Evolutionary conservation across 92 coral and sea anemone species (phyloP).

Genomic region (Phenganax stokvisi): DNA sequence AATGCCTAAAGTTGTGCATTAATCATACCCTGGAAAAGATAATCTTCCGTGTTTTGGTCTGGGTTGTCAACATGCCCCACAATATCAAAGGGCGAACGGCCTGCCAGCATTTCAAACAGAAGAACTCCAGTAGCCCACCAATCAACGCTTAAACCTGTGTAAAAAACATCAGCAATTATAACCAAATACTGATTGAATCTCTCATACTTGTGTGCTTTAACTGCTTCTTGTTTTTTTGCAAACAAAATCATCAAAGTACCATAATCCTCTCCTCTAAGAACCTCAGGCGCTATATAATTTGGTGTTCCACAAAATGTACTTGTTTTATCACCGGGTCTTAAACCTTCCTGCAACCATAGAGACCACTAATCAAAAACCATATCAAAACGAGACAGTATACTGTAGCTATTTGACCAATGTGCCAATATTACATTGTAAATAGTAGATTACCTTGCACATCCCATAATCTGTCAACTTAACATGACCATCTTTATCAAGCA

Average conservation of each 20-base stretch:
- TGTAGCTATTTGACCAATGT: background rate
- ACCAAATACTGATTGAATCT: background rate
- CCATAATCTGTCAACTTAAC: conserved; percentile 97
- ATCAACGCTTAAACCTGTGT: conserved; percentile 78
- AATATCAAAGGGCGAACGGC: conserved; percentile 96
- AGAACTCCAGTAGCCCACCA: conserved; percentile 99
- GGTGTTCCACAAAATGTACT: conserved; percentile 99
- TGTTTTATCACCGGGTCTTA: conserved; percentile 93
- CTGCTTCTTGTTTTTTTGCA: background rate
- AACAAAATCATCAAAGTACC: conserved; percentile 46
- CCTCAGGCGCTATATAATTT: conserved; percentile 98
- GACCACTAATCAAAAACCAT: background rate
- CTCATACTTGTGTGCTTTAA: background rate
- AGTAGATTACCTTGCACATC: conserved; percentile 84
- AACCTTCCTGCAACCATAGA: conserved; percentile 69
- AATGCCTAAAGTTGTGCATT: too few relatives aligned
- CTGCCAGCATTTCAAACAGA: conserved; percentile 95
- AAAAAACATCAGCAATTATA: background rate
- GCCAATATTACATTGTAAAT: background rate
- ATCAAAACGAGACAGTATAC: background rate
- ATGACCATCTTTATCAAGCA: conserved; percentile 97
- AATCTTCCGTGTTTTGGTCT: conserved; percentile 96
- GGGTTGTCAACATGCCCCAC: conserved; percentile 97
- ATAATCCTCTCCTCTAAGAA: conserved; percentile 93
- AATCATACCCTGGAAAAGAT: conserved; percentile 81